Evolutionary conservation across 1,140 invertebrate species (phyloP).

Genomic region (Brachionus rubens): DNA sequence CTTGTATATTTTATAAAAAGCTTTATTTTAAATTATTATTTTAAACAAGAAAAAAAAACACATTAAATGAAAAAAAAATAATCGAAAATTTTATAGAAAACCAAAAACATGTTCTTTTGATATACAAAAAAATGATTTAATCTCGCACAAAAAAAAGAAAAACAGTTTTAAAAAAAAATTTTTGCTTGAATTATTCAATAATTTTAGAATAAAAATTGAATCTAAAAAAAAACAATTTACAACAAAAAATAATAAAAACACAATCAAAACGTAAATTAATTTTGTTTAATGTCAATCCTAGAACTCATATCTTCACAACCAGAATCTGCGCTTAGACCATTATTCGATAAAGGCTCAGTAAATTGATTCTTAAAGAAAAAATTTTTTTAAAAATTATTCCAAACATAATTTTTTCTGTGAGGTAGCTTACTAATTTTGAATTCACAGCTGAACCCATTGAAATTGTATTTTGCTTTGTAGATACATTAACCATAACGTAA

Average conservation of each 20-base stretch:
- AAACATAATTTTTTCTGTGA: background rate
- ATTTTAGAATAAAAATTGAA: no score
- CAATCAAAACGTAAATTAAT: background rate
- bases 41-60: no score
- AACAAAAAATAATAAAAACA: background rate
- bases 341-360: background rate
- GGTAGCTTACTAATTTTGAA: constrained; percentile 10
- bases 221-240: no score
- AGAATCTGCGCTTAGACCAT: constrained; percentile 32
- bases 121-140: no score
- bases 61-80: no score
- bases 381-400: background rate
- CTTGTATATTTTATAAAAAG: no score
- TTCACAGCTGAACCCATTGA: constrained; percentile 43
- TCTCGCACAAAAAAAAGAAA: background rate
- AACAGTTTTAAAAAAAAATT: no score
- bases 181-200: no score
- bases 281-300: constrained; percentile 8
- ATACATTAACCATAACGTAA: constrained; percentile 33
- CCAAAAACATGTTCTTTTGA: no score
- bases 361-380: constrained; percentile 1
- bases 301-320: constrained; percentile 45
- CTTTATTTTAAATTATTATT: no score
- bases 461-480: background rate
- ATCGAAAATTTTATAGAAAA: no score